These are phyloP conservation scores for Protonibea diacanthus DNA, from an alignment of 2,797 vertebrate species.

Conservation along the genomic window DNA sequence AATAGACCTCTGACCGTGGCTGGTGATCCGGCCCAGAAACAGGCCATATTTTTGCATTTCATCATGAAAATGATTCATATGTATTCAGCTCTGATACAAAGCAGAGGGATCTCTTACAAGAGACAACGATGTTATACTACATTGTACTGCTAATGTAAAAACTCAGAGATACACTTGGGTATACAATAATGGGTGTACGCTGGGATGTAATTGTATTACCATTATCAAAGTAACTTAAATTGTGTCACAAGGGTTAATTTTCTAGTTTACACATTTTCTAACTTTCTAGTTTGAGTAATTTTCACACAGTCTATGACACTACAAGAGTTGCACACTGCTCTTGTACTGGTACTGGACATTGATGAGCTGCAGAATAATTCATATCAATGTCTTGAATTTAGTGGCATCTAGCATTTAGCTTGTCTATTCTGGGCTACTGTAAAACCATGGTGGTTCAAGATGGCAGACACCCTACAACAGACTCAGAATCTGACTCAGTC, in stretches of 20 bases:
- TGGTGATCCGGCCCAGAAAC: slow-evolving; percentile 31
- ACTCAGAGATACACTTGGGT: not conserved
- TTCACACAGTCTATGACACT: too few species aligned
- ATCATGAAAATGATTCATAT: slow-evolving; percentile 45
- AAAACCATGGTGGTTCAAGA: too few species aligned
- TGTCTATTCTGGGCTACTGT: too few species aligned
- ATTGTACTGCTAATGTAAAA: not conserved
- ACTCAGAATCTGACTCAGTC: too few species aligned
- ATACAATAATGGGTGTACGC: not conserved
- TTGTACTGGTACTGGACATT: too few species aligned
- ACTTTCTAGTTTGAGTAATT: too few species aligned
- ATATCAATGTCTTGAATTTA: too few species aligned
- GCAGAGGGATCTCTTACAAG: not conserved
- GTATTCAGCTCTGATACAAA: slow-evolving; percentile 17
- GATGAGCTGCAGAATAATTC: too few species aligned
- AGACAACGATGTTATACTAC: not conserved
- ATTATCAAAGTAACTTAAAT: not conserved
- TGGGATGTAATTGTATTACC: not conserved
- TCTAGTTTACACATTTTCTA: too few species aligned
- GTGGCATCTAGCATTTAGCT: too few species aligned
- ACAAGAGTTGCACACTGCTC: too few species aligned
- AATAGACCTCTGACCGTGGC: slow-evolving; percentile 54
- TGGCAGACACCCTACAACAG: too few species aligned
- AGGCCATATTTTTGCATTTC: slow-evolving; percentile 38
- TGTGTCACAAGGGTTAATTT: not conserved